Evolutionary conservation across 2,113 vertebrate genomes (phyloP).

Genomic region (Xiphophorus maculatus): DNA sequence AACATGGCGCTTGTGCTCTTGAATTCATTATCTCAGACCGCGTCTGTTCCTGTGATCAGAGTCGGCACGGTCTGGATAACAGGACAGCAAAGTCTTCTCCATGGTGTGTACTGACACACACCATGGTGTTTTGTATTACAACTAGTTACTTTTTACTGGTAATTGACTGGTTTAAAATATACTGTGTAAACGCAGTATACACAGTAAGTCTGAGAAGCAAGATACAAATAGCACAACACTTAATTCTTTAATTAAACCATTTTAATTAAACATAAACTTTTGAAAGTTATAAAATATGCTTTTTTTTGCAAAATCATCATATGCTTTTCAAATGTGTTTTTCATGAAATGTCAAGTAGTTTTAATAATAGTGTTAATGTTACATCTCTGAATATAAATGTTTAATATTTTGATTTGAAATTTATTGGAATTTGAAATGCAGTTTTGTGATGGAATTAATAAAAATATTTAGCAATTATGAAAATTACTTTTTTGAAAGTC

Average conservation of each 20-base stretch:
- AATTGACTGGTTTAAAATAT: neutral
- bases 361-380: too few species aligned
- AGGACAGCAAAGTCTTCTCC: slow-evolving; percentile 37
- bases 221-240: neutral
- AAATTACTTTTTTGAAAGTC: too few species aligned
- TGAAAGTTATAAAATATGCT: neutral
- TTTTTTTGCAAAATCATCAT: neutral
- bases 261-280: neutral
- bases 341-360: too few species aligned
- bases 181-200: neutral
- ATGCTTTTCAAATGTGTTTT: neutral
- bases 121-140: neutral
- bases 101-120: slow-evolving; percentile 1
- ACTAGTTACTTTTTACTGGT: neutral
- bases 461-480: too few species aligned
- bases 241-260: neutral
- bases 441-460: too few species aligned
- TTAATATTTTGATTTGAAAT: too few species aligned
- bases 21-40: slow-evolving; percentile 71
- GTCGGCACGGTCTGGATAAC: slow-evolving; percentile 27
- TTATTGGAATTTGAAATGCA: too few species aligned
- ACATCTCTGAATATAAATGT: too few species aligned
- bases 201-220: neutral
- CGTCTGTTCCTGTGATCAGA: slow-evolving; percentile 67
- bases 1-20: slow-evolving; percentile 59